Evolutionary conservation across 2,113 vertebrate genomes (phyloP).

Genomic region (Cygnus atratus): DNA sequence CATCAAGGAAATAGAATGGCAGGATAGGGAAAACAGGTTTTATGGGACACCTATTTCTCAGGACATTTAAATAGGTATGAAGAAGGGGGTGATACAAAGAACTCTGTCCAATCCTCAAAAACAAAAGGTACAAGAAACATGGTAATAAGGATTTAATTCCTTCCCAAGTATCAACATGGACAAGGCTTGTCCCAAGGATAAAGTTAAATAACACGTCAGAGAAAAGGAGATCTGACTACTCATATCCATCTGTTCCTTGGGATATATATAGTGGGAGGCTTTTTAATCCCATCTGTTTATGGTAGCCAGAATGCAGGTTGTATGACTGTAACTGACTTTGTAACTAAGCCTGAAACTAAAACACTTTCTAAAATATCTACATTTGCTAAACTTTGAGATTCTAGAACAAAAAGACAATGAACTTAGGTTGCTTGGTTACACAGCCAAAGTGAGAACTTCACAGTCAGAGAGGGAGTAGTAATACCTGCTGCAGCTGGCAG

Average conservation of each 20-base stretch:
- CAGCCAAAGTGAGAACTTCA: not conserved
- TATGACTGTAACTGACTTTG: not conserved
- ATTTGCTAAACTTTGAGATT: not conserved
- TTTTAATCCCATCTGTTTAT: conserved; percentile 27
- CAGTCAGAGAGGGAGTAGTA: not conserved
- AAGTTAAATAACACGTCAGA: not conserved
- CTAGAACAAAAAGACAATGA: not conserved
- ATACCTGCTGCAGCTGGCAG: no score
- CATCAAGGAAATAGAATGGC: not conserved
- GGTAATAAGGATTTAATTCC: not conserved
- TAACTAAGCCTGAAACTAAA: not conserved
- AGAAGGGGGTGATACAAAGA: not conserved
- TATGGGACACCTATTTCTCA: not conserved
- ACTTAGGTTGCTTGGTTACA: not conserved
- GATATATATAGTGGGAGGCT: not conserved
- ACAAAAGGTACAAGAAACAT: not conserved
- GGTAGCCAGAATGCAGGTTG: conserved; percentile 7
- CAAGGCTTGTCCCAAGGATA: not conserved
- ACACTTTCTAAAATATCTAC: not conserved
- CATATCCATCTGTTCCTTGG: not conserved
- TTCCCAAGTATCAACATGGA: not conserved
- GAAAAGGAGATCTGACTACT: not conserved
- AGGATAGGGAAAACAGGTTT: not conserved
- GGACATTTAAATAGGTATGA: not conserved
- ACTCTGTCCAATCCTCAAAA: not conserved